A percentile compares a stretch with the other conserved stretches of the same genome.
Conservation (phyloP, 2,797 vertebrate genomes). For the Loriculus beryllinus region DNA sequence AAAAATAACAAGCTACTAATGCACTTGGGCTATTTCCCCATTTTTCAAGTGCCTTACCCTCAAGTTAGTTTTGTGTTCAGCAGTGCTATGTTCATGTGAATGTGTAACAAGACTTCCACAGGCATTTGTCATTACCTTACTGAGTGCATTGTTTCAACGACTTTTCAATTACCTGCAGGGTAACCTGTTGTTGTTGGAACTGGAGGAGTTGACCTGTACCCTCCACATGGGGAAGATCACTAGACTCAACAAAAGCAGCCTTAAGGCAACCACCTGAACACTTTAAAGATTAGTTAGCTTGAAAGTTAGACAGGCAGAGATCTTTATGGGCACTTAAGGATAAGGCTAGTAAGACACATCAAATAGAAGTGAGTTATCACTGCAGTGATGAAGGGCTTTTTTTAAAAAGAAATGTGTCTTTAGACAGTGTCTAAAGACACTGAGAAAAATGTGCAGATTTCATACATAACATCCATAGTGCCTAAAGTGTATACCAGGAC, state of each 20-base stretch:
- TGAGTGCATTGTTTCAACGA: background rate
- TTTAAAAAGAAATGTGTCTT: background rate
- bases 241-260: background rate
- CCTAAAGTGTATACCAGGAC: background rate
- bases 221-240: too few species aligned
- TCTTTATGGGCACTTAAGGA: background rate
- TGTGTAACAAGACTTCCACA: background rate
- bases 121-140: background rate
- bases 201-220: background rate
- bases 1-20: background rate
- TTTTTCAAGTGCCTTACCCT: background rate
- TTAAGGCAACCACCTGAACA: background rate
- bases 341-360: background rate
- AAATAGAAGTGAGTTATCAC: background rate
- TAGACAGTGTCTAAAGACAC: background rate
- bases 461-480: background rate
- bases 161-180: background rate
- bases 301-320: background rate
- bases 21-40: background rate
- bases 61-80: background rate
- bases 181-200: background rate
- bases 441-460: background rate
- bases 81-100: background rate
- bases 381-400: background rate
- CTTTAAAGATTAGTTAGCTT: background rate